A percentile compares a stretch with the other conserved stretches of the same genome.
phyloP scores from a whole-genome alignment of 2,888 invertebrate species.

The Tanypteryx hageni region DNA sequence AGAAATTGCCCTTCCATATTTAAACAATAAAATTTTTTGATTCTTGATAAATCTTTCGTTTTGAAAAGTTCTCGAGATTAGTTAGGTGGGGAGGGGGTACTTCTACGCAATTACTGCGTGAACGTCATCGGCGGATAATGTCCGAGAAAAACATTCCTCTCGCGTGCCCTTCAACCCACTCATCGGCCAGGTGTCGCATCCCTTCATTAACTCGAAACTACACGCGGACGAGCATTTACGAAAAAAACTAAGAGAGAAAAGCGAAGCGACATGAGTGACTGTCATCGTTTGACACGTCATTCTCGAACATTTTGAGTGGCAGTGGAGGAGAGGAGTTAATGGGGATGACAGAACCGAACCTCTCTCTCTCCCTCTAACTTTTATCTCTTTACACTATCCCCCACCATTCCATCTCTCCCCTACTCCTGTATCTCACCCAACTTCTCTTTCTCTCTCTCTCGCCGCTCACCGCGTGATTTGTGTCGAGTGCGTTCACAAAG shows the following conservation, averaged over 20 bases:
- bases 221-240: neutral
- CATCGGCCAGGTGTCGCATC: neutral
- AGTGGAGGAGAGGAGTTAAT: neutral
- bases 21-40: too few relatives aligned
- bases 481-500: neutral
- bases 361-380: neutral
- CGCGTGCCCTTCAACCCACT: neutral
- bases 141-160: neutral
- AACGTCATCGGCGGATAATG: neutral
- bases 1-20: too few relatives aligned
- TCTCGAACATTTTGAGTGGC: slow-evolving; percentile 32
- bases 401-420: too few relatives aligned
- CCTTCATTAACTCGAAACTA: slow-evolving; percentile 6
- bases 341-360: neutral
- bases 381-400: neutral
- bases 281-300: neutral
- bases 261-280: slow-evolving; percentile 1
- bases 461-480: slow-evolving; percentile 8
- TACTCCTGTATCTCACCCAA: neutral
- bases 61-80: too few relatives aligned
- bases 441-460: neutral
- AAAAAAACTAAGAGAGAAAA: neutral
- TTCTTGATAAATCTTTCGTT: too few relatives aligned
- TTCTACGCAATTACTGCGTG: neutral
- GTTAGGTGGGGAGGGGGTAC: neutral